Base-by-base conservation (phyloP, 2,888 invertebrate species). In the Bedellia somnulentella region DNA sequence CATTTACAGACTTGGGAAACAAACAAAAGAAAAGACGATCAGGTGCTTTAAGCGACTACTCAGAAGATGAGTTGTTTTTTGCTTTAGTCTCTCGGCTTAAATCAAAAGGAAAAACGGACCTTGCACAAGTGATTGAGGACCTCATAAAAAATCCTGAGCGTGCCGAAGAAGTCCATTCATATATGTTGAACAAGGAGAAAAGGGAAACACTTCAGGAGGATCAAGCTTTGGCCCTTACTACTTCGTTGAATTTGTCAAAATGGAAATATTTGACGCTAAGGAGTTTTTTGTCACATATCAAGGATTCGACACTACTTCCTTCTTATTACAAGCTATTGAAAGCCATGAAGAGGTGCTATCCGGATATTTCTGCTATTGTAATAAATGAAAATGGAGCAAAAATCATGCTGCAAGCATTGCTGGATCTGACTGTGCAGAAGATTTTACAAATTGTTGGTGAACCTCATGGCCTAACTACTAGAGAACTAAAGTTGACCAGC, bases 391-490 rank as follows among this genome's bases (percentile, higher is more conserved):
- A 18, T 5, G 18, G 18, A 18, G 18, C 18, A 18, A 18, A 18
- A 18, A n/a, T n/a, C n/a, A n/a, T n/a, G n/a, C n/a, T n/a, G n/a
- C n/a, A n/a, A n/a, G n/a, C n/a, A 24, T 11, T 5, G 6, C 11
- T 24, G 11, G 24, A 24, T 24, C 12, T 24, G 3, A 24, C 24
- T 10, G 24, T 24, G 6, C 3, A 11, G 24, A 24, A 10, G 4
- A 24, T 24, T 10, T 11, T 24, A 11, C 2, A 24, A 24, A 12
- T 24, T 24, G 24, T 24, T 24, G 24, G 24, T 24, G 35, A 26
- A 16, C n/a, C 48, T 44, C 8, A 57, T 52, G 34, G 42, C 46
- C 23, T 38, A 49, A 6, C 54, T 52, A 33, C 49, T 57, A 31
- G 21, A 50, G 10, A 9, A 24, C 24, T 24, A 12, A 24, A 24